Percentiles rank a stretch among this genome's conserved stretches.
Evolutionary conservation across 2,888 invertebrate species (phyloP).

Genomic region (Helicoverpa assulta): DNA sequence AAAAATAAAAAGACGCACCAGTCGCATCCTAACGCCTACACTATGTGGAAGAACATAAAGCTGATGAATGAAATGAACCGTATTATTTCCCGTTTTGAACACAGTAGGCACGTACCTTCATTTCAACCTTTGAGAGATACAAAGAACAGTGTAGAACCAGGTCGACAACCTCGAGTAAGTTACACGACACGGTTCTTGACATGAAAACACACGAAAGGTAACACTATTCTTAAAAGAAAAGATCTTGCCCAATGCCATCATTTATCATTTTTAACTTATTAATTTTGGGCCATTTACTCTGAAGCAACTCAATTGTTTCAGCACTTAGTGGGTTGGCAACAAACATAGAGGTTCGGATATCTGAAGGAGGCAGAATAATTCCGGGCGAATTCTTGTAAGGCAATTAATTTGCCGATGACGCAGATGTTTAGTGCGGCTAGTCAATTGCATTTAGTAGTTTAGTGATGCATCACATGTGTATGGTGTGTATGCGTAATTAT

Average conservation of each 20-base stretch:
- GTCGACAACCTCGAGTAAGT: conserved; percentile 82
- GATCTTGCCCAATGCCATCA: conserved; percentile 36
- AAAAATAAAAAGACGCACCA: conserved; percentile 23
- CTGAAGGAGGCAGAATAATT: conserved; percentile 1
- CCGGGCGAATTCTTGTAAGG: conserved; percentile 10
- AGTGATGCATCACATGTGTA: conserved; percentile 58
- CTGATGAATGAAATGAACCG: conserved; percentile 84
- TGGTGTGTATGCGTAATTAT: conserved; percentile 72
- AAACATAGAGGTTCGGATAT: background rate
- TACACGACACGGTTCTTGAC: conserved; percentile 75
- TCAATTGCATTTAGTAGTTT: conserved; percentile 54
- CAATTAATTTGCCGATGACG: conserved; percentile 31
- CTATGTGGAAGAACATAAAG: conserved; percentile 56
- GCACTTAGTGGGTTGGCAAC: conserved; percentile 4
- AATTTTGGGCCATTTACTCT: conserved; percentile 11
- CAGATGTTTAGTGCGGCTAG: conserved; percentile 34
- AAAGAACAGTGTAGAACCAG: conserved; percentile 76
- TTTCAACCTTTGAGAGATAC: conserved; percentile 82
- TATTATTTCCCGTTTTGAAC: conserved; percentile 87
- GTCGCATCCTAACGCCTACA: conserved; percentile 54
- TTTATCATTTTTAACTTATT: conserved; percentile 34
- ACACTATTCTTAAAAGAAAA: conserved; percentile 39
- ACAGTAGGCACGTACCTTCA: conserved; percentile 80
- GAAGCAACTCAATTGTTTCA: conserved; percentile 8
- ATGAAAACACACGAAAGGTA: conserved; percentile 53